Evolutionary conservation across 1,140 invertebrate species (phyloP), one percentile per base, ranked within the genome.

Genomic region (Sinonovacula constricta): DNA sequence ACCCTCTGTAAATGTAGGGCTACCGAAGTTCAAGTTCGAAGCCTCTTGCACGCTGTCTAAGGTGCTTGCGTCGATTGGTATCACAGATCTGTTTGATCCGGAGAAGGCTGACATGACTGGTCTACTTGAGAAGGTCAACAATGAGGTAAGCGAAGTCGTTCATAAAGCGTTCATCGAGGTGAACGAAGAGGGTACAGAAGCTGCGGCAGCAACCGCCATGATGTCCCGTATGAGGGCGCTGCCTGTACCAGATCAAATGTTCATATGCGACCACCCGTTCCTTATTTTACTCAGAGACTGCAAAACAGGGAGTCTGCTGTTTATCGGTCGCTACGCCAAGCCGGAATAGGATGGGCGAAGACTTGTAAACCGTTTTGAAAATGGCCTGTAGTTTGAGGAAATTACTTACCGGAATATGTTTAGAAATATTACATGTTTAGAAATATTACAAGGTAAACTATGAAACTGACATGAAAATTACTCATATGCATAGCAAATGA

Each of bases 201-300:
- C 91, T 3, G 89, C 91, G 22, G 92, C 90, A 10, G 89, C 88
- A 4, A 88, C 90, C n/a, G 87, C 53, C 49, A 80, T 82, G 71
- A 81, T 78, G 72, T 87, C 78, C 0, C 45, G 68, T 2, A 22
- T 54, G 36, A 76, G 75, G 76, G 53, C 39, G 22, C 65, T 80
- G 34, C 69, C 69, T 1, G 39, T 66, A 18, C 28, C n/a, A 1
- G 79, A 80, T 7, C 24, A 31, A 18, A 53, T 77, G 12, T 94
- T 96, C 67, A 91, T 93, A 30, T 94, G 93, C 1, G 93, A 96
- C 83, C 93, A 94, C 56, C 95, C 95, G 0, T 96, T 96, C 87
- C 90, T 95, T 26, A 95, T 96, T 85, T 94, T 96, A 79, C 95
- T 96, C 68, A 92, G 93, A 68, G 94, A 96, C 82, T 85, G 85